Conservation (phyloP, 2,113 vertebrate genomes). For the Gallinago jamesoni region DNA sequence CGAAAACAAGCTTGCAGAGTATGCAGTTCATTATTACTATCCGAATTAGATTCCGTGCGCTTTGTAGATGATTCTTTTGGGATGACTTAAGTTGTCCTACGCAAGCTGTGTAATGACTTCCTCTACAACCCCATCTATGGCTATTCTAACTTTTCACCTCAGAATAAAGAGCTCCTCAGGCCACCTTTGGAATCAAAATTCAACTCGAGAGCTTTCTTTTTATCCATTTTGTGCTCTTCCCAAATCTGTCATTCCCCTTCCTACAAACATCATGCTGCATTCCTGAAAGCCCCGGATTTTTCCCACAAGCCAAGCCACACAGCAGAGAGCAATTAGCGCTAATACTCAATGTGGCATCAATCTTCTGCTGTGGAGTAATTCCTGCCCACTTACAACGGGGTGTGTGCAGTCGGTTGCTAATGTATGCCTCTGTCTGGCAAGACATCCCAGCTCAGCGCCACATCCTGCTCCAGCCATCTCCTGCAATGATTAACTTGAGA, state of each 20-base stretch:
- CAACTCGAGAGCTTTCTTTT: background rate
- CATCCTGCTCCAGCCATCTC: slow-evolving; percentile 23
- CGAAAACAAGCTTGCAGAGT: background rate
- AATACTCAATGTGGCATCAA: background rate
- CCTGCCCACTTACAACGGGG: background rate
- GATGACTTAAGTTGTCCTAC: background rate
- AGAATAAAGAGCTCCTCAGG: background rate
- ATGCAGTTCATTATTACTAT: background rate
- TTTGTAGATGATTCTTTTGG: background rate
- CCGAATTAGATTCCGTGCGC: background rate
- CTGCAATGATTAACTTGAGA: background rate
- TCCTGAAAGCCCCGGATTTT: background rate
- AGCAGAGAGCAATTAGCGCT: background rate
- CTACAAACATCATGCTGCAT: background rate
- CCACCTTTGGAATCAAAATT: background rate
- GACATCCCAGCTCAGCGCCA: background rate
- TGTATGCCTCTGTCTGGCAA: background rate
- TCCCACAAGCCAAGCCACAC: background rate
- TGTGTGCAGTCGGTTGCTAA: background rate
- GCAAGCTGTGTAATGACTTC: background rate
- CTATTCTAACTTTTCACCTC: background rate
- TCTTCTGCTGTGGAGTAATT: slow-evolving; percentile 3
- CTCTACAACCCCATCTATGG: background rate
- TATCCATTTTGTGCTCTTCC: background rate
- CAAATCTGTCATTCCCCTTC: background rate